Evolutionary conservation across 1,140 invertebrate species (phyloP).

Genomic region (Lutraria rhynchaena): DNA sequence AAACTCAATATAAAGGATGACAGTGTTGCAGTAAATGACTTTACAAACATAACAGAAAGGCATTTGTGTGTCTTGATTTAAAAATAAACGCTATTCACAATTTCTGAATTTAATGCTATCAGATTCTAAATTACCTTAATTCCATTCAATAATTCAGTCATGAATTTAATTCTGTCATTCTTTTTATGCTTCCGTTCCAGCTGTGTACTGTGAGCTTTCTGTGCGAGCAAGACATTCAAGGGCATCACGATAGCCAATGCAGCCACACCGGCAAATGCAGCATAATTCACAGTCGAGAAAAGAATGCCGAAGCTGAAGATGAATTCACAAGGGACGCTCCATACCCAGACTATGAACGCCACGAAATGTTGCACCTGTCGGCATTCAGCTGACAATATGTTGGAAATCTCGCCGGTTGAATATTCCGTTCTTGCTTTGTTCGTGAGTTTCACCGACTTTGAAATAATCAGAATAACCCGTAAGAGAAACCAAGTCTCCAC

Average conservation of each 20-base stretch:
- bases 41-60: too few relatives aligned
- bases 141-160: slow-evolving; percentile 80
- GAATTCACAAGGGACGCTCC: slow-evolving; percentile 80
- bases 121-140: slow-evolving; percentile 78
- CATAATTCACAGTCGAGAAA: slow-evolving; percentile 85
- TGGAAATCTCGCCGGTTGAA: slow-evolving; percentile 84
- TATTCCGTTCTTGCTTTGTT: slow-evolving; percentile 68
- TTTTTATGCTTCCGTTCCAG: slow-evolving; percentile 78
- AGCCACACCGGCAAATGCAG: slow-evolving; percentile 93
- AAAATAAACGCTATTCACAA: too few relatives aligned
- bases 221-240: slow-evolving; percentile 88
- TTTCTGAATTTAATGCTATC: too few relatives aligned
- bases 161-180: slow-evolving; percentile 83
- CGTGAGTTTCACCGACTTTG: slow-evolving; percentile 62
- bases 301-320: slow-evolving; percentile 80
- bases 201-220: slow-evolving; percentile 84
- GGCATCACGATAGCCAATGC: slow-evolving; percentile 97
- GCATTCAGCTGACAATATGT: slow-evolving; percentile 83
- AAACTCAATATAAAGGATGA: too few relatives aligned
- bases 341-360: slow-evolving; percentile 84
- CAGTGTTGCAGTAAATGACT: too few relatives aligned
- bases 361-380: slow-evolving; percentile 75
- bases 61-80: too few relatives aligned
- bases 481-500: too few relatives aligned
- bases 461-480: too few relatives aligned